Percentiles rank a stretch among this genome's conserved stretches.
These are phyloP conservation scores for Allobates femoralis DNA, from an alignment of 2,797 vertebrate genomes.

Conservation along the genomic window DNA sequence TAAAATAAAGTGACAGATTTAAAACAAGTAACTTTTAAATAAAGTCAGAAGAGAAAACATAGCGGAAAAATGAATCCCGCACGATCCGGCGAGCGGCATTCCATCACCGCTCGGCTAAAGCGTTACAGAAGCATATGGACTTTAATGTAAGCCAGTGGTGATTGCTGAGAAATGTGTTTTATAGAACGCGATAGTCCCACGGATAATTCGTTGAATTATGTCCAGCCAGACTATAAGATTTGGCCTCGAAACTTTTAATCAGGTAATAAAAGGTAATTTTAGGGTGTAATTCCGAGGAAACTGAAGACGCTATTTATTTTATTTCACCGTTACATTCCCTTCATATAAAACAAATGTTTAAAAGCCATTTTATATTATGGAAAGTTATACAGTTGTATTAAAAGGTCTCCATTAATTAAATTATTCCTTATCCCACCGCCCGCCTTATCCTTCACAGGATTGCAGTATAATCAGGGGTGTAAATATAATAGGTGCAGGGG, in stretches of 20 bases:
- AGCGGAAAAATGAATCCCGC: slow-evolving; percentile 50
- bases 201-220: slow-evolving; percentile 54
- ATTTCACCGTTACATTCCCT: slow-evolving; percentile 10
- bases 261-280: slow-evolving; percentile 63
- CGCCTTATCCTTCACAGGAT: not conserved
- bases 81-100: slow-evolving; percentile 28
- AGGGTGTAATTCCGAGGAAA: slow-evolving; percentile 50
- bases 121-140: slow-evolving; percentile 60
- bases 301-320: slow-evolving; percentile 58
- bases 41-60: slow-evolving; percentile 40
- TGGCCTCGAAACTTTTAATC: slow-evolving; percentile 60
- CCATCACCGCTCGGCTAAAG: slow-evolving; percentile 35
- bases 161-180: slow-evolving; percentile 57
- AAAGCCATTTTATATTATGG: slow-evolving; percentile 24
- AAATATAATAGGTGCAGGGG: no score
- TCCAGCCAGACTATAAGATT: slow-evolving; percentile 55
- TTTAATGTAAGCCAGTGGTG: slow-evolving; percentile 62
- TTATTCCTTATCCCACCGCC: not conserved
- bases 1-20: slow-evolving; percentile 63
- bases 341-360: slow-evolving; percentile 45
- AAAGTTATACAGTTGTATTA: slow-evolving; percentile 19
- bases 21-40: slow-evolving; percentile 54
- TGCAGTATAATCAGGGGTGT: not conserved
- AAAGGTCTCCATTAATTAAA: not conserved
- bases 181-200: slow-evolving; percentile 60